Conservation (phyloP, 1,140 invertebrate genomes). For the Rhynchophorus ferrugineus region DNA sequence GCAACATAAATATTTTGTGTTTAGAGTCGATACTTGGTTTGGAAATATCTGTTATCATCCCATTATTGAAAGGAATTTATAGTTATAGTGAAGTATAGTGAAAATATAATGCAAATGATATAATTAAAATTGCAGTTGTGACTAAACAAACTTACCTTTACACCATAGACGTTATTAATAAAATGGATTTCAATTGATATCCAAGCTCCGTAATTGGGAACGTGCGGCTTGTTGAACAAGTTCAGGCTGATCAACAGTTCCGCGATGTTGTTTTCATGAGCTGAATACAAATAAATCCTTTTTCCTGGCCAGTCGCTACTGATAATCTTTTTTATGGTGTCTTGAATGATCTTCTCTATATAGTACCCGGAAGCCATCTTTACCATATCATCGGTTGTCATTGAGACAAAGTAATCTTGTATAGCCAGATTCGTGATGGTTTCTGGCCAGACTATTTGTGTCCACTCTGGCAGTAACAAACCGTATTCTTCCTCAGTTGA, state of each 20-base stretch:
- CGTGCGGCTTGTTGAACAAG: constrained; percentile 56
- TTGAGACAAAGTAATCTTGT: constrained; percentile 16
- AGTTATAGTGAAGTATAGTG: neutral
- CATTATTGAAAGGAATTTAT: neutral
- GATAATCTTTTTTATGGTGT: constrained; percentile 47
- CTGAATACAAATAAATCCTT: constrained; percentile 60
- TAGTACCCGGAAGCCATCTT: constrained; percentile 37
- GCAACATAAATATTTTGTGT: no score
- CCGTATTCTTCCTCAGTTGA: constrained; percentile 41
- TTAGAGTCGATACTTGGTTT: no score
- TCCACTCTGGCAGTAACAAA: constrained; percentile 52
- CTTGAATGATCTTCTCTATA: constrained; percentile 52
- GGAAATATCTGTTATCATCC: neutral
- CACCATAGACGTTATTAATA: constrained; percentile 14
- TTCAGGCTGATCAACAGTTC: constrained; percentile 56
- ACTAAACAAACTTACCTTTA: constrained; percentile 13
- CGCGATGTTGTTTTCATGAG: constrained; percentile 65
- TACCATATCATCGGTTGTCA: constrained; percentile 12
- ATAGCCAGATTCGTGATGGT: constrained; percentile 45
- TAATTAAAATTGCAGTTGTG: neutral
- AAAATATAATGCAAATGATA: neutral
- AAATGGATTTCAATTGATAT: constrained; percentile 26
- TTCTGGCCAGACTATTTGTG: constrained; percentile 50
- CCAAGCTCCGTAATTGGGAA: constrained; percentile 48
- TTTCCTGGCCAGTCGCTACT: constrained; percentile 44